phyloP scores from a whole-genome alignment of 2,888 invertebrate genomes.

The Drosophila yooni region DNA sequence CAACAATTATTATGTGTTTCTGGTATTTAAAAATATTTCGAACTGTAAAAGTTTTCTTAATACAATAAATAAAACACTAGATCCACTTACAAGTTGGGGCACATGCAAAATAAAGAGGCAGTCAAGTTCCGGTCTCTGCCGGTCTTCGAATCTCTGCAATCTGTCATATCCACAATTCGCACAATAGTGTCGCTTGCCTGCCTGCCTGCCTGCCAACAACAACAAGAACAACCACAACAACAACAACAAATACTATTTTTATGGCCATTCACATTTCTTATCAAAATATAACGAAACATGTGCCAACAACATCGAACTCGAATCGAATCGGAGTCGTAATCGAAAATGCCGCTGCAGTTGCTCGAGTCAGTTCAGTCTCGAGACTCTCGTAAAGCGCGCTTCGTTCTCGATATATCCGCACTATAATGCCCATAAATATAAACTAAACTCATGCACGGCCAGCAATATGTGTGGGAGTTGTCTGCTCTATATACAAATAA shows the following conservation, averaged over 20 bases:
- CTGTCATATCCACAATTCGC: constrained; percentile 30
- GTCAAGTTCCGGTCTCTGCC: background rate
- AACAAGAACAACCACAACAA: background rate
- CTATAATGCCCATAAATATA: constrained; percentile 85
- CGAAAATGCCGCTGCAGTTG: constrained; percentile 18
- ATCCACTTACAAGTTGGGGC: constrained; percentile 33
- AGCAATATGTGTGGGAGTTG: constrained; percentile 56
- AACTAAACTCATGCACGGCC: constrained; percentile 82
- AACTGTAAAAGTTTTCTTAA: background rate
- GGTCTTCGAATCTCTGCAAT: constrained; percentile 1
- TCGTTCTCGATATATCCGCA: constrained; percentile 81
- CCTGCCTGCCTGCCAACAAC: constrained; percentile 17
- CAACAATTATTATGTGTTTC: too few relatives aligned
- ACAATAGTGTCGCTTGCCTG: constrained; percentile 5
- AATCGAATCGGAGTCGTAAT: constrained; percentile 22
- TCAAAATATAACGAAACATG: constrained; percentile 35
- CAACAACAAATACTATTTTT: constrained; percentile 22
- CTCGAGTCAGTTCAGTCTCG: background rate
- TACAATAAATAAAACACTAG: background rate
- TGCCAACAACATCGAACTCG: constrained; percentile 9
- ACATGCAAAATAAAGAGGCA: background rate
- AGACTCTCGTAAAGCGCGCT: constrained; percentile 62
- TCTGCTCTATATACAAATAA: constrained; percentile 22
- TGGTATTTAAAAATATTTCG: background rate
- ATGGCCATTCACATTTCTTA: constrained; percentile 46